Percentiles rank a stretch among this genome's conserved stretches.
Conservation (phyloP, 2,888 invertebrate species). For the Pseudococcus viburni region DNA sequence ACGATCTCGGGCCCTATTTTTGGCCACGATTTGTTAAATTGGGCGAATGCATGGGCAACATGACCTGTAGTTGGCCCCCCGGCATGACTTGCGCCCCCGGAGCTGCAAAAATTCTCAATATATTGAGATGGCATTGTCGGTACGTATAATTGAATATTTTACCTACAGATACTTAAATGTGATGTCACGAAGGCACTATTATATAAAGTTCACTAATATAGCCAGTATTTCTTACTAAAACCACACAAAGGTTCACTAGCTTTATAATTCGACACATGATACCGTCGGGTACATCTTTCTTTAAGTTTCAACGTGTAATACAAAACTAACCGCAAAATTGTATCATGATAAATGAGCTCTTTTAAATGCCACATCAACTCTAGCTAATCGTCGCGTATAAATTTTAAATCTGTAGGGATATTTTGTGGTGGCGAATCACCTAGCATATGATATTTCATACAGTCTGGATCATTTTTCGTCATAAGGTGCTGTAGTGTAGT, state of each 20-base stretch:
- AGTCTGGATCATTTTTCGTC: not conserved
- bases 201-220: not conserved
- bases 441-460: constrained; percentile 33
- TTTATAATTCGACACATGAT: constrained; percentile 20
- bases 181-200: constrained; percentile 1
- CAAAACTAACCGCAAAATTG: constrained; percentile 42
- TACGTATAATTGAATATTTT: constrained; percentile 67
- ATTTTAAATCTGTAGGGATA: constrained; percentile 34
- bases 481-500: too few relatives aligned
- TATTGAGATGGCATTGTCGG: constrained; percentile 74
- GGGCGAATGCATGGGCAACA: constrained; percentile 67
- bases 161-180: not conserved
- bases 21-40: constrained; percentile 72
- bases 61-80: constrained; percentile 73
- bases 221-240: not conserved
- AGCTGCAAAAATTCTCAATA: constrained; percentile 71
- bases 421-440: not conserved
- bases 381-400: constrained; percentile 12
- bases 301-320: constrained; percentile 1
- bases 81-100: constrained; percentile 73
- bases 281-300: not conserved
- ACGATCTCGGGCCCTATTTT: constrained; percentile 73
- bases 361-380: constrained; percentile 19
- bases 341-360: constrained; percentile 37
- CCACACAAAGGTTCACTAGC: constrained; percentile 29